Percentiles rank a stretch among this genome's conserved stretches.
Evolutionary conservation across 2,113 vertebrate genomes (phyloP).

Genomic region (Myiagra hebetior): DNA sequence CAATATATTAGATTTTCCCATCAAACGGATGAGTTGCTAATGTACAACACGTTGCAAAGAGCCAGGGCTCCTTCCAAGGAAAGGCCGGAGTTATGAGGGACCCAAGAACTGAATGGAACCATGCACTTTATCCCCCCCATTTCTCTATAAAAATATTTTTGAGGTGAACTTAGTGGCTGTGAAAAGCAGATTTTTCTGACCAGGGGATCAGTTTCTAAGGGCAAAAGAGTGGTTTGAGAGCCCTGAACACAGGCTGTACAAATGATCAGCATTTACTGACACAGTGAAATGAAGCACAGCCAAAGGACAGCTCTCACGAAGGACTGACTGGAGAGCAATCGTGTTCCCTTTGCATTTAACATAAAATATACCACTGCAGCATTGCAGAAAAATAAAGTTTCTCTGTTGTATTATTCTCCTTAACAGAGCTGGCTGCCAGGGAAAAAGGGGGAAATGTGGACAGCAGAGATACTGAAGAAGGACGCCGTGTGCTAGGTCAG

Average conservation of each 20-base stretch:
- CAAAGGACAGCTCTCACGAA: neutral
- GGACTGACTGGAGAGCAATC: neutral
- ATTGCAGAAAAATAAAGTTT: neutral
- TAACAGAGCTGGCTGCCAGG: neutral
- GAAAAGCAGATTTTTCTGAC: constrained; percentile 20
- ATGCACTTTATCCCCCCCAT: neutral
- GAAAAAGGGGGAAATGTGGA: neutral
- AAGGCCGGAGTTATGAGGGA: neutral
- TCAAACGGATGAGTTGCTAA: neutral
- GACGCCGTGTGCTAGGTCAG: accelerated
- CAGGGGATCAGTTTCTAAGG: neutral
- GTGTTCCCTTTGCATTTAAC: neutral
- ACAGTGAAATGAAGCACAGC: neutral
- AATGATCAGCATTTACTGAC: neutral
- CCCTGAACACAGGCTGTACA: neutral
- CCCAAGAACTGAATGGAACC: neutral
- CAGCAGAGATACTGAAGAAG: neutral
- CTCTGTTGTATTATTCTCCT: neutral
- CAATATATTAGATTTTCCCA: constrained; percentile 41
- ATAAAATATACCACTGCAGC: neutral
- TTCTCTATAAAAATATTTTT: neutral
- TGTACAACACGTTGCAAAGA: neutral
- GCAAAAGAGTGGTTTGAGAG: neutral
- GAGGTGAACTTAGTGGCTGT: neutral
- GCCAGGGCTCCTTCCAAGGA: neutral